Conservation (phyloP, 1,140 invertebrate genomes). For the Drosophila kohkoa region DNA sequence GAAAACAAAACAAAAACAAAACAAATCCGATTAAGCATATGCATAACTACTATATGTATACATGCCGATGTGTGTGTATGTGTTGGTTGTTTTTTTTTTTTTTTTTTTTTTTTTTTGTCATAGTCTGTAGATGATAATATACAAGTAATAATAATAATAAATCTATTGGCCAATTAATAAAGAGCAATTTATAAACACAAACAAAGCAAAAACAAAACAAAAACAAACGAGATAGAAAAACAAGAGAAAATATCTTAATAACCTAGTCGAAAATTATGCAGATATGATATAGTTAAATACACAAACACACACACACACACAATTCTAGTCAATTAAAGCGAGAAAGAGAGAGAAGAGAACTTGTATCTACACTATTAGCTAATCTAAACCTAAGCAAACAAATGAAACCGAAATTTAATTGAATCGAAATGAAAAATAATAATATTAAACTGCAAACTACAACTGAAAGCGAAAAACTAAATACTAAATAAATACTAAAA, state of each 20-base stretch:
- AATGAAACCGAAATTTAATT: not conserved
- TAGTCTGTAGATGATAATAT: slow-evolving; percentile 70
- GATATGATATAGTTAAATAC: slow-evolving; percentile 44
- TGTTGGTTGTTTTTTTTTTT: not conserved
- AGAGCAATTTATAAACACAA: slow-evolving; percentile 69
- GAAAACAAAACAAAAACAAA: slow-evolving; percentile 27
- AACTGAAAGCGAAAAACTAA: slow-evolving; percentile 1
- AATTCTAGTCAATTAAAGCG: slow-evolving; percentile 77
- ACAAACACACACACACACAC: slow-evolving; percentile 32
- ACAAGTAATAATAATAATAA: slow-evolving; percentile 55
- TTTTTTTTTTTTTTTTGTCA: slow-evolving; percentile 55
- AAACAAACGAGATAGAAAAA: too few relatives aligned
- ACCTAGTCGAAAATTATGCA: slow-evolving; percentile 62
- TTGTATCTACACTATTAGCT: slow-evolving; percentile 61
- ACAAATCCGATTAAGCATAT: slow-evolving; percentile 64
- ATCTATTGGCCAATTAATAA: slow-evolving; percentile 81
- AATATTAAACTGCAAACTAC: not conserved
- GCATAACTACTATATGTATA: slow-evolving; percentile 25
- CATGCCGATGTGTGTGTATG: not conserved
- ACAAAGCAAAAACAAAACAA: slow-evolving; percentile 32
- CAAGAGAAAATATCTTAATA: slow-evolving; percentile 53
- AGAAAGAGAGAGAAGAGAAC: slow-evolving; percentile 23
- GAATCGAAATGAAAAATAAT: slow-evolving; percentile 5
- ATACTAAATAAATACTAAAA: slow-evolving; percentile 3
- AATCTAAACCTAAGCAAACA: slow-evolving; percentile 55